Evolutionary conservation across 1,140 invertebrate species (phyloP).

Genomic region (Bicyclus anynana): DNA sequence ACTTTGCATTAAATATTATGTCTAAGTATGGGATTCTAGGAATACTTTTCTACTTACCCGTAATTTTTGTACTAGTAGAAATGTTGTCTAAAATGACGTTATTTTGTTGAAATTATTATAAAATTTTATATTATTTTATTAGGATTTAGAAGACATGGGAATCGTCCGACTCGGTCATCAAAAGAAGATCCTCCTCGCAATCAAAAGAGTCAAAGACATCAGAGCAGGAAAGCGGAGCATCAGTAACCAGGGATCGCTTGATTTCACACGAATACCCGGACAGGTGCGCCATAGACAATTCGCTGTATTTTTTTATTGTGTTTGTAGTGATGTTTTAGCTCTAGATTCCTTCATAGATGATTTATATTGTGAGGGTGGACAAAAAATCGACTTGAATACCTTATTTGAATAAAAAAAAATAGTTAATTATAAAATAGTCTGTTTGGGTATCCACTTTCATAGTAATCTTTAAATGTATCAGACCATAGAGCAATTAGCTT

Average conservation of each 20-base stretch:
- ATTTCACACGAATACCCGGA: conserved; percentile 78
- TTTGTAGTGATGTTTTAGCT: conserved; percentile 72
- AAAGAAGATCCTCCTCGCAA: conserved; percentile 98
- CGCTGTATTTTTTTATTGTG: conserved; percentile 11
- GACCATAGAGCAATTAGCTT: conserved; percentile 19
- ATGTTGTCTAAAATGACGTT: no score
- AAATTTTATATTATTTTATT: no score
- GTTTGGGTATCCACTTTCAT: conserved; percentile 14
- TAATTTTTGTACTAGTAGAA: no score
- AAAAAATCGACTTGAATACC: background rate
- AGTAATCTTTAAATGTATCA: conserved; percentile 5
- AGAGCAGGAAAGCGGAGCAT: conserved; percentile 88
- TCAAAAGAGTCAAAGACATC: conserved; percentile 97
- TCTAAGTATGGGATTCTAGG: no score
- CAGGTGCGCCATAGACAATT: conserved; percentile 48
- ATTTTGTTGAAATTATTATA: no score
- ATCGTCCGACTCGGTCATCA: conserved; percentile 97
- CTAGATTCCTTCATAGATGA: conserved; percentile 31
- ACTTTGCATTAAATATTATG: no score
- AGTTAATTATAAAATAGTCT: background rate
- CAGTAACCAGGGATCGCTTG: conserved; percentile 79
- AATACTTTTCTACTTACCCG: no score
- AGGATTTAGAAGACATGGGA: conserved; percentile 98
- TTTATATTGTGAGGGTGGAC: conserved; percentile 27
- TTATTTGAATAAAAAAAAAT: background rate